A percentile compares a stretch with the other conserved stretches of the same genome.
Conservation (phyloP, 2,888 invertebrate genomes). For the Desoria tigrina region DNA sequence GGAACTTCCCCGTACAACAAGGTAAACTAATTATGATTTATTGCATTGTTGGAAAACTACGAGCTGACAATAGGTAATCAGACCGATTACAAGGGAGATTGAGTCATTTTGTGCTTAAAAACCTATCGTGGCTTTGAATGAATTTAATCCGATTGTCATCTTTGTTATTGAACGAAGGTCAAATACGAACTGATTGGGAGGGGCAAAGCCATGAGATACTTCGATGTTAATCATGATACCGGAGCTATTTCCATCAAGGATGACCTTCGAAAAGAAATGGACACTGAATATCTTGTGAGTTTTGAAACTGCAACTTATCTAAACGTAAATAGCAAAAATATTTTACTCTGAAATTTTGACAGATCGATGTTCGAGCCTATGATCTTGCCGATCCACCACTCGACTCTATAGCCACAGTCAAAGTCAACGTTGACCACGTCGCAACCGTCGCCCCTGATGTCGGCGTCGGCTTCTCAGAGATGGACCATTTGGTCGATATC, state of each 20-base stretch:
- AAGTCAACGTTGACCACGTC: constrained; percentile 79
- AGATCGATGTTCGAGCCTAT: constrained; percentile 81
- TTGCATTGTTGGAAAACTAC: neutral
- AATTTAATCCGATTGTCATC: neutral
- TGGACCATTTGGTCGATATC: constrained; percentile 77
- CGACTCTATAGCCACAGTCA: constrained; percentile 77
- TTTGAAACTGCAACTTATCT: neutral
- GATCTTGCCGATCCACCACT: constrained; percentile 83
- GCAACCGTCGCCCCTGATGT: constrained; percentile 71
- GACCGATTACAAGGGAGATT: too few species aligned
- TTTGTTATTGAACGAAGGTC: constrained; percentile 46
- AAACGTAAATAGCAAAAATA: too few species aligned
- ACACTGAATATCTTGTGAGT: constrained; percentile 79
- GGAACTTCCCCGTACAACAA: constrained; percentile 82
- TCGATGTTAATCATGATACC: constrained; percentile 81
- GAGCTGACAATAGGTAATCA: neutral
- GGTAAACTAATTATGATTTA: constrained; percentile 56
- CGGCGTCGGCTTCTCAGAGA: constrained; percentile 84
- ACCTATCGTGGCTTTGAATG: neutral
- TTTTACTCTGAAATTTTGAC: constrained; percentile 17
- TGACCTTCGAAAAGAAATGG: constrained; percentile 79
- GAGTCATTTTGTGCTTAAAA: too few species aligned
- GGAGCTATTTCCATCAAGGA: constrained; percentile 79
- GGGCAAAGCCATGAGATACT: constrained; percentile 79
- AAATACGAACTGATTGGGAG: constrained; percentile 77